Percentiles rank a stretch among this genome's conserved stretches.
Conservation (phyloP, 2,113 vertebrate genomes). For the Tenebrosternarchus preto region DNA sequence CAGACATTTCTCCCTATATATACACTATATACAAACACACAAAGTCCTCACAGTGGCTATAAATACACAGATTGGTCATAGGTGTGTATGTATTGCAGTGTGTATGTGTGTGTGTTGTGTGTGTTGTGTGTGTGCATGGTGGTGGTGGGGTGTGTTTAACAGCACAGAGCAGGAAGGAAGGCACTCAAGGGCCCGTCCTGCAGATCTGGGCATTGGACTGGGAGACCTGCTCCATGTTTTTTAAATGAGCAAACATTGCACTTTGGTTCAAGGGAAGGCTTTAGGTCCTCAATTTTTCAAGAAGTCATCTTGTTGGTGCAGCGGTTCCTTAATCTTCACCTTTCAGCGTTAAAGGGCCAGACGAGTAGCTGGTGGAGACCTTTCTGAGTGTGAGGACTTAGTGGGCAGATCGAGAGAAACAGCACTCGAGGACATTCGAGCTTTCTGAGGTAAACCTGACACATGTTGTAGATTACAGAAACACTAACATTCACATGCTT, state of each 20-base stretch:
- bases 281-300: constrained; percentile 51
- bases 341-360: constrained; percentile 15
- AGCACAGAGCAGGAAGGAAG: neutral
- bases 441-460: neutral
- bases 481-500: neutral
- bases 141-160: no score
- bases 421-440: neutral
- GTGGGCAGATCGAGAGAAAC: neutral
- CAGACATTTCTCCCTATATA: neutral
- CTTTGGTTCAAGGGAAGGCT: constrained; percentile 48
- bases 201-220: neutral
- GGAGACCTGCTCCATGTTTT: constrained; percentile 51
- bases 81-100: constrained; percentile 30
- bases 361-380: neutral
- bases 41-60: no score
- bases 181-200: no score
- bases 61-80: no score
- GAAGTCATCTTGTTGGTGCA: constrained; percentile 25
- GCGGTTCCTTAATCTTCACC: constrained; percentile 23
- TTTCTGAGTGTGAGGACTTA: neutral
- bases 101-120: constrained; percentile 23
- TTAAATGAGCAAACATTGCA: constrained; percentile 48
- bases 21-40: no score
- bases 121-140: neutral
- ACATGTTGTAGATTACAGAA: neutral